Evolutionary conservation across 53 echinoderm and acorn worm species (phyloP).

Genomic region (Patiria pectinifera): DNA sequence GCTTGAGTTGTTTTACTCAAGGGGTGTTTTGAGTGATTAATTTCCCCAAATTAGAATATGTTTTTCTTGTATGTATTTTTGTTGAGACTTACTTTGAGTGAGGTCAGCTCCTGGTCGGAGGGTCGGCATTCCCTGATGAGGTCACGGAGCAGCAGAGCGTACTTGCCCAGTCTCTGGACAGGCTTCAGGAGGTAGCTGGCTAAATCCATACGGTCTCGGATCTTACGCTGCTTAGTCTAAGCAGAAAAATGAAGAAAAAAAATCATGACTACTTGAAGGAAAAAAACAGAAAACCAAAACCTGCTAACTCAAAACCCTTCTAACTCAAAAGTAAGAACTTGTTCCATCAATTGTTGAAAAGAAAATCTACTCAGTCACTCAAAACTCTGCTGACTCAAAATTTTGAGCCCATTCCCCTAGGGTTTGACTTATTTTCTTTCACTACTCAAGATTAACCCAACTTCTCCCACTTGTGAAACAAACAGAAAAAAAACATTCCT

Average conservation of each 20-base stretch:
- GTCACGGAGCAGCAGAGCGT: constrained; percentile 86
- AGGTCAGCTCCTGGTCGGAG: constrained; percentile 68
- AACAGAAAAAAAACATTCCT: too few relatives aligned
- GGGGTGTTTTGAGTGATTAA: too few relatives aligned
- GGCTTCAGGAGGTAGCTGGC: constrained; percentile 95
- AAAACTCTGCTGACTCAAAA: too few relatives aligned
- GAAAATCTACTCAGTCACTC: too few relatives aligned
- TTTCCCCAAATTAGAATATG: neutral
- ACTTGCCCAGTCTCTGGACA: constrained; percentile 93
- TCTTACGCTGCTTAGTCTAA: constrained; percentile 75
- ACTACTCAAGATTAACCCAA: too few relatives aligned
- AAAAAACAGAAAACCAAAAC: neutral
- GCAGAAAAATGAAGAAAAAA: neutral
- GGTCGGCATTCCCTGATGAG: constrained; percentile 82
- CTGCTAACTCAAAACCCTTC: too few relatives aligned
- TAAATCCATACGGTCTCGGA: constrained; percentile 83
- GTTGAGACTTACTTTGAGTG: constrained; percentile 72
- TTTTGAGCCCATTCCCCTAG: too few relatives aligned
- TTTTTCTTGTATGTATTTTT: too few relatives aligned
- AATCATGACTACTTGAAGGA: neutral
- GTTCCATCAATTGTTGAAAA: too few relatives aligned
- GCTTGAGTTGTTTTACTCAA: neutral
- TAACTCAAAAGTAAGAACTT: too few relatives aligned
- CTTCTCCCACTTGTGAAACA: too few relatives aligned
- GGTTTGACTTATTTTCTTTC: too few relatives aligned